Percentiles rank a stretch among this genome's conserved stretches.
These are phyloP conservation scores for Scarus forsteni DNA, from an alignment of 2,797 vertebrate genomes.

Conservation along the genomic window DNA sequence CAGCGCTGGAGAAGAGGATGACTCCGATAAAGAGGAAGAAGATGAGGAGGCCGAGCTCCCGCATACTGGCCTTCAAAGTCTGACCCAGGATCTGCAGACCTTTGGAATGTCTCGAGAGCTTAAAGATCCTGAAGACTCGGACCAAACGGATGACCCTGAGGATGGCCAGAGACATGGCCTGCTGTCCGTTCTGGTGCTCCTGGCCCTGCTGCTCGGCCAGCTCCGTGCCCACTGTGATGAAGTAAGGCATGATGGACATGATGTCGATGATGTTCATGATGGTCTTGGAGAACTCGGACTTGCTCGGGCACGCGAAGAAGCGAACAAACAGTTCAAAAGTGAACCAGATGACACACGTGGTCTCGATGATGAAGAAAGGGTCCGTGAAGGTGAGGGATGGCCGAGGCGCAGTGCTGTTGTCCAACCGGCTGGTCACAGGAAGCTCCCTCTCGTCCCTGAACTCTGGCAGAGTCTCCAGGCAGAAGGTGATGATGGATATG, in stretches of 20 bases:
- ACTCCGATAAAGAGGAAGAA: constrained; percentile 98
- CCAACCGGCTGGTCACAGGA: constrained; percentile 70
- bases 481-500: constrained; percentile 98
- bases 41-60: constrained; percentile 95
- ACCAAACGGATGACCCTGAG: constrained; percentile 95
- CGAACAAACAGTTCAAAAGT: constrained; percentile 95
- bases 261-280: constrained; percentile 95
- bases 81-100: constrained; percentile 96
- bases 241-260: constrained; percentile 97
- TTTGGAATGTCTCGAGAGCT: constrained; percentile 95
- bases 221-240: constrained; percentile 96
- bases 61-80: constrained; percentile 96
- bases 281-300: constrained; percentile 91
- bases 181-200: constrained; percentile 91
- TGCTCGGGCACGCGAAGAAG: constrained; percentile 94
- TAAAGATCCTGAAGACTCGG: constrained; percentile 96
- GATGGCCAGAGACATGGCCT: constrained; percentile 97
- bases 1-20: constrained; percentile 97
- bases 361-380: constrained; percentile 97
- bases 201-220: constrained; percentile 89
- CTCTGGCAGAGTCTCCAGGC: constrained; percentile 96
- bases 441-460: constrained; percentile 94
- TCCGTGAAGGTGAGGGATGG: constrained; percentile 88
- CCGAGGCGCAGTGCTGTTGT: constrained; percentile 82
- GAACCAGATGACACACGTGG: constrained; percentile 98